Base-by-base conservation (phyloP, 2,113 vertebrate genomes). In the Smithornis capensis region DNA sequence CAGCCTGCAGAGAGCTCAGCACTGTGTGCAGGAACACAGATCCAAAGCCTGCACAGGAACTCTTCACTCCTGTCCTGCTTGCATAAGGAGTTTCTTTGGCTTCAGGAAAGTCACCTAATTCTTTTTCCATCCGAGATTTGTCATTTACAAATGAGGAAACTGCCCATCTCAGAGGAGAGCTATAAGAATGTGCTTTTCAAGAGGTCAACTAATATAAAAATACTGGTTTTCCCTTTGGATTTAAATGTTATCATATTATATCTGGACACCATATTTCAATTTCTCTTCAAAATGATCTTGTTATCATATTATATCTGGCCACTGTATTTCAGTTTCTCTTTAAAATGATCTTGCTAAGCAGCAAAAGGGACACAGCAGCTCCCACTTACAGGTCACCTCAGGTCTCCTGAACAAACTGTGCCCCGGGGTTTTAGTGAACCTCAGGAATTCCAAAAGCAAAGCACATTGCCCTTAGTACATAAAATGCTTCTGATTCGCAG, bases 391-490 rank as follows among this genome's bases (percentile, higher is more conserved):
- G 96, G 96, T 97, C 95, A 97, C 68, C 88, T 96, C 95, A 89
- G 96, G 96, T 93, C 95, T 93, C 90, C 88, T 45, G 76, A 90
- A 76, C 76, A 35, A 88, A 78, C 83, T n/a, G 1, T n/a, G 83
- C 94, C 83, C 93, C 6, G 4, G 83, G 95, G 83, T 79, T 94
- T 92, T 10, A 60, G 79, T 22, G 53, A 75, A 93, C 87, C 60
- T 95, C 80, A 87, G 83, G 85, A 94, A 93, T 94, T 94, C 92
- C 92, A 59, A 95, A 92, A 96, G 95, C 91, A 88, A 86, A 96
- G 95, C 90, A 87, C 93, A 88, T 84, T 79, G 90, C 90, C 92
- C 94, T 81, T 12, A 68, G 96, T n/a, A 38, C 83, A 95, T 62
- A 90, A 89, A 95, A 86, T 59, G 71, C 90, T 87, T 96, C 90